Evolutionary conservation across 2,113 vertebrate species (phyloP), one percentile per base, ranked within the genome.

Genomic region (Bubalus kerabau): DNA sequence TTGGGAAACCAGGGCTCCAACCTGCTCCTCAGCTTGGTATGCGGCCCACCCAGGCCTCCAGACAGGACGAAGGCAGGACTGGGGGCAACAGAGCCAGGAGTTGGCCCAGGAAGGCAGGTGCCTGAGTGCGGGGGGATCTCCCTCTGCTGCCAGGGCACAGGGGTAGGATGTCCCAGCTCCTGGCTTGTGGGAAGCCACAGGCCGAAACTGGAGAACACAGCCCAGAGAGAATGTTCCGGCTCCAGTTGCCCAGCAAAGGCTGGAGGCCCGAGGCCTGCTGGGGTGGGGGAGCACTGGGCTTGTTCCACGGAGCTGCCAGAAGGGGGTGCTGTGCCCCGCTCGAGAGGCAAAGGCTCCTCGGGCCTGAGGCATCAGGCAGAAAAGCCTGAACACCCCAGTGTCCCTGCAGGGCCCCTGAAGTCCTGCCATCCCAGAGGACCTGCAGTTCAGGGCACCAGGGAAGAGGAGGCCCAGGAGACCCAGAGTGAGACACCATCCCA

Each of bases 261-360:
- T 54, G 84, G 43, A n/a, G 64, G 83, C 19, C n/a, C 60, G 15
- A 32, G 59, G 40, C 43, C 17, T 59, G 81, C 90, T n/a, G 43
- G 71, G n/a, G 43, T 21, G 40, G 56, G 48, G 64, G 64, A 43
- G 26, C 24, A 19, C 32, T 12, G 6, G 62, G 62, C 40, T 82
- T 43, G 36, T 59, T 81, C 59, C 40, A 56, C 36, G 80, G 36
- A 96, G 88, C 71, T 59, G 96, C 95, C 97, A 97, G 96, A 90
- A 97, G 91, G 82, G 97, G 97, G 96, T 64, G 97, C 97, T 95
- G 50, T 90, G 67, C 87, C 87, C 83, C 76, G 64, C 28, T 89
- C 1, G 19, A 94, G 86, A 94, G 26, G 92, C 92, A 88, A 96
- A 96, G 78, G 89, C 83, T 97, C 87, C 82, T n/a, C 40, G 62